phyloP scores from a whole-genome alignment of 2,888 invertebrate genomes.

The Andrena bucephala region DNA sequence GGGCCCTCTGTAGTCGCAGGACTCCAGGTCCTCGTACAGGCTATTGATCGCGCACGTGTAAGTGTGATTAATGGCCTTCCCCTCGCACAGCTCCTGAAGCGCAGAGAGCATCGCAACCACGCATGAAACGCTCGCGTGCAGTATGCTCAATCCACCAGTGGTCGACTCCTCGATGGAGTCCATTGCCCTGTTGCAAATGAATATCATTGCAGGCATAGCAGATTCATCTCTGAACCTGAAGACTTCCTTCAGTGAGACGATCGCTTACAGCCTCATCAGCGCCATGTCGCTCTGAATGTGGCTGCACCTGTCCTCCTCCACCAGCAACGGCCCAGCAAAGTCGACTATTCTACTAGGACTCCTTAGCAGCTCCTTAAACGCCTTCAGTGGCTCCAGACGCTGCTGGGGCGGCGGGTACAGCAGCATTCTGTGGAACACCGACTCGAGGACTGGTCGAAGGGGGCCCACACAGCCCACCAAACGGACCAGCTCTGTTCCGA shows the following conservation, averaged over 20 bases:
- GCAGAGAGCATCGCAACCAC: constrained; percentile 93
- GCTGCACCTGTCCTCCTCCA: constrained; percentile 88
- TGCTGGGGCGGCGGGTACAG: constrained; percentile 94
- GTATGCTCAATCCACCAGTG: constrained; percentile 90
- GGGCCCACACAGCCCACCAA: constrained; percentile 94
- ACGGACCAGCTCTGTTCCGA: constrained; percentile 95
- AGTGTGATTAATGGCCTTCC: constrained; percentile 89
- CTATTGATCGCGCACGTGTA: constrained; percentile 82
- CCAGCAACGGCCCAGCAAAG: constrained; percentile 87
- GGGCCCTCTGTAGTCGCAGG: constrained; percentile 92
- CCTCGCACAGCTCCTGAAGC: constrained; percentile 92
- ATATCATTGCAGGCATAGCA: not conserved
- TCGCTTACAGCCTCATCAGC: constrained; percentile 91
- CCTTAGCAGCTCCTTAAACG: constrained; percentile 92
- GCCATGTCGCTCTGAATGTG: constrained; percentile 92
- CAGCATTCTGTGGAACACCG: constrained; percentile 96
- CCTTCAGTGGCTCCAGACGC: constrained; percentile 93
- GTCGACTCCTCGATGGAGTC: constrained; percentile 97
- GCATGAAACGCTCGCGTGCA: constrained; percentile 93
- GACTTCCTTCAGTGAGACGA: not conserved
- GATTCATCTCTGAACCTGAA: too few relatives aligned
- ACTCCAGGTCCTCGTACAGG: constrained; percentile 82
- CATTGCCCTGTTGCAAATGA: constrained; percentile 89
- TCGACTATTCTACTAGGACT: constrained; percentile 93
- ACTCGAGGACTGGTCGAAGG: constrained; percentile 96